These are phyloP conservation scores for Drosophila mayri DNA, from an alignment of 1,140 invertebrate species.

Conservation along the genomic window DNA sequence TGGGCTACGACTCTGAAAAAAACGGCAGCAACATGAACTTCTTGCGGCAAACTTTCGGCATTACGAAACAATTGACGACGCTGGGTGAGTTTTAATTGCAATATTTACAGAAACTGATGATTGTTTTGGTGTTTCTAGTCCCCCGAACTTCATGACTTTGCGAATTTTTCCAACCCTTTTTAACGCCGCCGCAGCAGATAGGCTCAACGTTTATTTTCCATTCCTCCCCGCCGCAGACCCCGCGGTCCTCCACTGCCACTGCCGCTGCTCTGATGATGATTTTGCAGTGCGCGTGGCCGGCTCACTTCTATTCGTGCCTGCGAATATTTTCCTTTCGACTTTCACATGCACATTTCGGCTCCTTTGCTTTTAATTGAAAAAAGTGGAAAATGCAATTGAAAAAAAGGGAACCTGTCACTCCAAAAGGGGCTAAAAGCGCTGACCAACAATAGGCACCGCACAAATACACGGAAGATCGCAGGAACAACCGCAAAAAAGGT, in stretches of 20 bases:
- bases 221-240: background rate
- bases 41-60: slow-evolving; percentile 77
- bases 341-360: slow-evolving; percentile 52
- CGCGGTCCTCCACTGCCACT: background rate
- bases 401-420: slow-evolving; percentile 28
- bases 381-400: slow-evolving; percentile 41
- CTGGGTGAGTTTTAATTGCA: slow-evolving; percentile 56
- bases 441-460: slow-evolving; percentile 39
- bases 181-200: background rate
- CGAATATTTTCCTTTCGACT: slow-evolving; percentile 72
- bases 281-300: slow-evolving; percentile 51
- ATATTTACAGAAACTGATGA: background rate
- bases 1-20: background rate
- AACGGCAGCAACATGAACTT: slow-evolving; percentile 70
- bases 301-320: slow-evolving; percentile 31
- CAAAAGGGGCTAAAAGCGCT: slow-evolving; percentile 36
- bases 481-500: slow-evolving; percentile 48
- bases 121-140: slow-evolving; percentile 1
- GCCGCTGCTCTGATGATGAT: slow-evolving; percentile 34
- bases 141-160: slow-evolving; percentile 36
- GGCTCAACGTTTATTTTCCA: slow-evolving; percentile 20
- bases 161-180: slow-evolving; percentile 38
- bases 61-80: slow-evolving; percentile 82
- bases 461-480: background rate
- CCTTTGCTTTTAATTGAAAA: slow-evolving; percentile 59